phyloP scores from a whole-genome alignment of 2,888 invertebrate species.

The Agrypnus murinus region DNA sequence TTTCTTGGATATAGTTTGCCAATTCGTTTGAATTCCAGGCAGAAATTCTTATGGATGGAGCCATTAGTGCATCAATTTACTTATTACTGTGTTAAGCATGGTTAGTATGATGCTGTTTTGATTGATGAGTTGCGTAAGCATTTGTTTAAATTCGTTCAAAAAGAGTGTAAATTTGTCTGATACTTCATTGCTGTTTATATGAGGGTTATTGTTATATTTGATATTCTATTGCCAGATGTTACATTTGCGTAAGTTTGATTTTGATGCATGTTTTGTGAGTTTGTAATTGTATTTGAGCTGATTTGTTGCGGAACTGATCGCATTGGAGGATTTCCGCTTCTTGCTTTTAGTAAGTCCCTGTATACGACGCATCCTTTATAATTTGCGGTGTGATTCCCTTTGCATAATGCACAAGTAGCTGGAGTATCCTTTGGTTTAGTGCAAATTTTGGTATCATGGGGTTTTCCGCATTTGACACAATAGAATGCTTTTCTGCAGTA shows the following conservation, averaged over 20 bases:
- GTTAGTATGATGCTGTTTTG: too few relatives aligned
- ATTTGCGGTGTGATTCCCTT: neutral
- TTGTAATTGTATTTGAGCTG: neutral
- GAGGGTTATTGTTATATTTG: too few relatives aligned
- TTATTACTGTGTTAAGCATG: slow-evolving; percentile 3
- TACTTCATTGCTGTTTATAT: too few relatives aligned
- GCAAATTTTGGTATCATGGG: neutral
- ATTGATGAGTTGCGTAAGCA: neutral
- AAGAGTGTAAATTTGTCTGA: too few relatives aligned
- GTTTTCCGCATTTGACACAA: neutral
- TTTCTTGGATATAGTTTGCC: neutral
- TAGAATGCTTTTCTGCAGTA: neutral
- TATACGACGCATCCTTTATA: slow-evolving; percentile 7
- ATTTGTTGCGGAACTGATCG: neutral
- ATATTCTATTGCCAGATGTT: neutral
- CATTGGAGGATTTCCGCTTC: neutral
- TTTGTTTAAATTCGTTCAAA: too few relatives aligned
- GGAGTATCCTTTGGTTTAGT: neutral
- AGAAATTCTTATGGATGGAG: neutral
- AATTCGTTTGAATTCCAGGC: slow-evolving; percentile 6
- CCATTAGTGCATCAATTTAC: too few relatives aligned
- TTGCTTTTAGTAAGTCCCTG: slow-evolving; percentile 15
- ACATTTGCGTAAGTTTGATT: neutral
- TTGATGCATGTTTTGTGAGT: neutral
- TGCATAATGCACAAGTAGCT: neutral